phyloP scores from a whole-genome alignment of 2,797 vertebrate species.

The Gouania willdenowi region DNA sequence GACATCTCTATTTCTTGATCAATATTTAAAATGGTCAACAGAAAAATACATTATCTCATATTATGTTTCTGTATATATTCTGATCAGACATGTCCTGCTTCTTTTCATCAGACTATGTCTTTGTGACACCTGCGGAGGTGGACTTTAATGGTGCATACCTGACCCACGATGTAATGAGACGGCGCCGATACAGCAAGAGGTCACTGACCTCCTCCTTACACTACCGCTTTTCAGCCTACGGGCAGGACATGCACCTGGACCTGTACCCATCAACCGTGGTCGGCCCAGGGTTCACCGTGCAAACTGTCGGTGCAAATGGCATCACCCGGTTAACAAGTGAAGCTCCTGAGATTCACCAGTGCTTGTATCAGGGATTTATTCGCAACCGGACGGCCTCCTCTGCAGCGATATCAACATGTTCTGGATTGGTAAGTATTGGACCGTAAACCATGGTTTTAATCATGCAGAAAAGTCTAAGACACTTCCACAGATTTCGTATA shows the following conservation, averaged over 20 bases:
- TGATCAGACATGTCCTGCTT: neutral
- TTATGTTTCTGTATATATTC: too few relatives aligned
- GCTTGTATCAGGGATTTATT: constrained; percentile 96
- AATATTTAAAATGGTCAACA: too few relatives aligned
- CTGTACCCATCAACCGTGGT: constrained; percentile 84
- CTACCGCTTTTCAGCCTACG: constrained; percentile 90
- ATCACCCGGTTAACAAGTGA: constrained; percentile 64
- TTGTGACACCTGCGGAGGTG: constrained; percentile 91
- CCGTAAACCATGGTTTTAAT: neutral
- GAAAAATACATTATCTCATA: too few relatives aligned
- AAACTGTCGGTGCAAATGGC: constrained; percentile 81
- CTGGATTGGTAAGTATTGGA: constrained; percentile 87
- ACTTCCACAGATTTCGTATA: neutral
- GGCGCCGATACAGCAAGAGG: constrained; percentile 79
- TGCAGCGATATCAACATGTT: constrained; percentile 89
- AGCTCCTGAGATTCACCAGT: constrained; percentile 71
- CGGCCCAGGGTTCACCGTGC: constrained; percentile 85
- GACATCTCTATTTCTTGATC: too few relatives aligned
- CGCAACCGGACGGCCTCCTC: constrained; percentile 85
- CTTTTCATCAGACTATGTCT: constrained; percentile 82
- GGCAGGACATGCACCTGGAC: constrained; percentile 89
- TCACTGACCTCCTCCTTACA: constrained; percentile 77
- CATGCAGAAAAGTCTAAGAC: neutral
- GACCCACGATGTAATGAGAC: constrained; percentile 83
- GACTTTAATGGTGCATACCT: constrained; percentile 82